Evolutionary conservation across 2,797 vertebrate species (phyloP).

Genomic region (Scarus forsteni): DNA sequence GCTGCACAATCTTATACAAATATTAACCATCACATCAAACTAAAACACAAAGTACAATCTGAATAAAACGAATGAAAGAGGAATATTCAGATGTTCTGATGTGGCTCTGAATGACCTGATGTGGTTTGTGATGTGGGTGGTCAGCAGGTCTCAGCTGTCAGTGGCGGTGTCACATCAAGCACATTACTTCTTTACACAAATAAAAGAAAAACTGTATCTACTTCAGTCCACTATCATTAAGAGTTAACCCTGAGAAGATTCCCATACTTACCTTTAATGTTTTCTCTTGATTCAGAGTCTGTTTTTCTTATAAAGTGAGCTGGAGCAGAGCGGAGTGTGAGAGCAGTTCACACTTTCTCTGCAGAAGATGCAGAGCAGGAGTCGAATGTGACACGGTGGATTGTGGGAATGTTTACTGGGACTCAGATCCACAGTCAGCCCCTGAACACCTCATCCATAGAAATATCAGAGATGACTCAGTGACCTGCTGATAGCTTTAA

Average conservation of each 20-base stretch:
- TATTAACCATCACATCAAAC: too few relatives aligned
- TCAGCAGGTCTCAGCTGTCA: conserved; percentile 47
- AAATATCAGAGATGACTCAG: neutral
- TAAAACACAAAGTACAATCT: too few relatives aligned
- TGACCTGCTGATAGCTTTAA: neutral
- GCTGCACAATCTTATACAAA: too few relatives aligned
- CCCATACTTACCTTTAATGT: neutral
- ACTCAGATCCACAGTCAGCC: conserved; percentile 56
- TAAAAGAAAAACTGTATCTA: neutral
- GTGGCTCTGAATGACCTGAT: neutral
- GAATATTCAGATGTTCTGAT: too few relatives aligned
- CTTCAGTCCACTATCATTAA: neutral
- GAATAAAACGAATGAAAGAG: too few relatives aligned
- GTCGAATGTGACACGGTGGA: conserved; percentile 78
- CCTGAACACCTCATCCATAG: conserved; percentile 4
- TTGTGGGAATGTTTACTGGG: conserved; percentile 79
- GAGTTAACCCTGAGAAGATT: neutral
- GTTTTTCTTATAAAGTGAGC: conserved; percentile 45
- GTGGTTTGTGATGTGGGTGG: neutral
- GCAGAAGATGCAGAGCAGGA: conserved; percentile 61
- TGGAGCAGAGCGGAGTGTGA: conserved; percentile 20
- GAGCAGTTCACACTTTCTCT: conserved; percentile 56
- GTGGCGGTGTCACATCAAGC: conserved; percentile 49
- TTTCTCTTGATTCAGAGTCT: conserved; percentile 10
- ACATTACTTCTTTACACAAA: neutral